These are phyloP conservation scores for Seira sanloemensis DNA, from an alignment of 2,888 invertebrate genomes.

Conservation along the genomic window DNA sequence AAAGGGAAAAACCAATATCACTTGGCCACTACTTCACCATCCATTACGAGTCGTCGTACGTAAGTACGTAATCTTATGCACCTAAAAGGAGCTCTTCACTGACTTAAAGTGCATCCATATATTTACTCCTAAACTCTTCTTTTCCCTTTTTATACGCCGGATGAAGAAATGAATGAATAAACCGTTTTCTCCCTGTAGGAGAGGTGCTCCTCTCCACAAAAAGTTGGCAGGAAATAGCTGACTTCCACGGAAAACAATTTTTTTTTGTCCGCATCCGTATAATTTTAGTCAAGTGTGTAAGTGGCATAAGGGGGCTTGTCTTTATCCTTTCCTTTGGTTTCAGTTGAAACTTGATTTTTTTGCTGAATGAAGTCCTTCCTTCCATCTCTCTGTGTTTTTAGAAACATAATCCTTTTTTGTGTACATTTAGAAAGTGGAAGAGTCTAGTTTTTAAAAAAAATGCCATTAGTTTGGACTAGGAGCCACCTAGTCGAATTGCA, in stretches of 20 bases:
- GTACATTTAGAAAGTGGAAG: neutral
- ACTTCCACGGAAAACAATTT: constrained; percentile 34
- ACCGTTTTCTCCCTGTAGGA: neutral
- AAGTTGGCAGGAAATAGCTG: constrained; percentile 46
- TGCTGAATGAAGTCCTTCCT: neutral
- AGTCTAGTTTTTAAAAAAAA: neutral
- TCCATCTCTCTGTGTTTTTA: neutral
- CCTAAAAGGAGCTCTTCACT: neutral
- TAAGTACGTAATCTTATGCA: neutral
- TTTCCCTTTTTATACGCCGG: neutral
- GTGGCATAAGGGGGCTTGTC: constrained; percentile 7
- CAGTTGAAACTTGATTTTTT: constrained; percentile 4
- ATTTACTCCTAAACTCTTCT: too few species aligned
- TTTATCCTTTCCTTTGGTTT: neutral
- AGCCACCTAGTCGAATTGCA: neutral
- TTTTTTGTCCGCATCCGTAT: constrained; percentile 42
- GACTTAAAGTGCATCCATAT: neutral
- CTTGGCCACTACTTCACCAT: neutral
- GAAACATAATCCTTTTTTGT: neutral
- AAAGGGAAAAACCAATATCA: neutral
- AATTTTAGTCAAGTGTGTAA: constrained; percentile 27
- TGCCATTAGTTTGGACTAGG: neutral
- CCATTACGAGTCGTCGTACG: neutral
- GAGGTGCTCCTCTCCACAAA: neutral
- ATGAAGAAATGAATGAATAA: constrained; percentile 1